Evolutionary conservation across 2,888 invertebrate genomes (phyloP), one percentile per base, ranked within the genome.

Genomic region (Harpagoxenus sublaevis): DNA sequence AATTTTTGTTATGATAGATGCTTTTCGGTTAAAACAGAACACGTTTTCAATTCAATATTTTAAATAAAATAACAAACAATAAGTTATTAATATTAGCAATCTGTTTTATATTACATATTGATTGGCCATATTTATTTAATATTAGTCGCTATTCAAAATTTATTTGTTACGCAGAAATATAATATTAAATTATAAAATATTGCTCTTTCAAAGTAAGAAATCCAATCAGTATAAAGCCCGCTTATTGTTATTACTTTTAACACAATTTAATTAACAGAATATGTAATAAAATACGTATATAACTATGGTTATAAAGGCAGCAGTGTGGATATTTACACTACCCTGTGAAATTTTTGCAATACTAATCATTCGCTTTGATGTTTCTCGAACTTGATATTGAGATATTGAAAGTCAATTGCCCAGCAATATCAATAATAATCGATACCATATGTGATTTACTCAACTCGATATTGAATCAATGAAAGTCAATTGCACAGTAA

Each of bases 401-500:
- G 39, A n/a, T 62, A 62, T 42, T 60, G 31, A 63, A 51, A 75
- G 8, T 35, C 62, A 75, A 55, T 12, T 8, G 60, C 31, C 8
- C 15, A 60, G 18, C 57, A 62, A 35, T 10, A 63, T 31, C 35
- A 51, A 51, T 63, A 51, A 51, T 75, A 51, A 65, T 65, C 48
- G 23, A 75, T 51, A 39, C 6, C 48, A 9, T 63, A 63, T 51
- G 45, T 35, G 15, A 48, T 8, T 74, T 74, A 45, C 28, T 73
- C 42, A 45, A 18, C 28, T 45, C 12, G 9, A 45, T 60, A 74
- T 74, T 60, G 60, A 28, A 2, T n/a, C 9, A 45, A 42, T 71
- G 9, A 55, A 73, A 73, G 57, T 74, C 60, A 74, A 60, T 73
- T 73, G 45, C 60, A 45, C 31, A n/a, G 28, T n/a, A 60, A 45